These are phyloP conservation scores for Tiliacea aurago DNA, from an alignment of 2,888 invertebrate species.

Conservation along the genomic window DNA sequence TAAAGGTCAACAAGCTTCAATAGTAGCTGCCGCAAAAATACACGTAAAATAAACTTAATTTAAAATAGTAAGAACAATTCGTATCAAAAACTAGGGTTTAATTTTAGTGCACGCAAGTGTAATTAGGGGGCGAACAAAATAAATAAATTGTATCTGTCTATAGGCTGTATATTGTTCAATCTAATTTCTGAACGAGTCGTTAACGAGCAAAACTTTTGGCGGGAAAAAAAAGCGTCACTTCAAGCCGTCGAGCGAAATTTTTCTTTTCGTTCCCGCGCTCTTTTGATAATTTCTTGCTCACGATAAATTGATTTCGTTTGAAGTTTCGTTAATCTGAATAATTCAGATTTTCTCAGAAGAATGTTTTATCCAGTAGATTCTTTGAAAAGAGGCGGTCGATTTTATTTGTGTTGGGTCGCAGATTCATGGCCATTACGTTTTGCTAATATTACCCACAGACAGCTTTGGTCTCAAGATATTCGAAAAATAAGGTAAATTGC, in stretches of 20 bases:
- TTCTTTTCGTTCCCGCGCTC: constrained; percentile 22
- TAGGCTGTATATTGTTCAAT: neutral
- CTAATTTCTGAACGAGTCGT: constrained; percentile 33
- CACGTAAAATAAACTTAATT: too few species aligned
- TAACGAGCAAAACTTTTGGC: constrained; percentile 20
- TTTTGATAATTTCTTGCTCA: neutral
- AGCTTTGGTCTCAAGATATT: constrained; percentile 85
- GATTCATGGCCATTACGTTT: constrained; percentile 87
- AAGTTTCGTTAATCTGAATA: neutral
- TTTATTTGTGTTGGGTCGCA: constrained; percentile 87
- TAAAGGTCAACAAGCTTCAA: too few species aligned
- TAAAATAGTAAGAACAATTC: too few species aligned
- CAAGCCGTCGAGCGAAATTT: neutral
- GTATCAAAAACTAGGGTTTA: too few species aligned
- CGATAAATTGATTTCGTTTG: neutral
- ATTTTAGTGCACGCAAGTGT: too few species aligned
- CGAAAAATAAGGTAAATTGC: constrained; percentile 80
- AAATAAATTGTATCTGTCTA: too few species aligned
- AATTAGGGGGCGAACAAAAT: too few species aligned
- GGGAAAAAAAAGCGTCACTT: constrained; percentile 41
- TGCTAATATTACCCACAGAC: constrained; percentile 80
- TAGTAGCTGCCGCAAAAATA: too few species aligned
- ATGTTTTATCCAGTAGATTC: constrained; percentile 87
- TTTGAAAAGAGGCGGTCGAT: constrained; percentile 83
- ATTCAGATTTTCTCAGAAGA: constrained; percentile 39